Percentiles rank a stretch among this genome's conserved stretches.
Evolutionary conservation across 2,113 vertebrate genomes (phyloP).

Genomic region (Elephantulus edwardii): DNA sequence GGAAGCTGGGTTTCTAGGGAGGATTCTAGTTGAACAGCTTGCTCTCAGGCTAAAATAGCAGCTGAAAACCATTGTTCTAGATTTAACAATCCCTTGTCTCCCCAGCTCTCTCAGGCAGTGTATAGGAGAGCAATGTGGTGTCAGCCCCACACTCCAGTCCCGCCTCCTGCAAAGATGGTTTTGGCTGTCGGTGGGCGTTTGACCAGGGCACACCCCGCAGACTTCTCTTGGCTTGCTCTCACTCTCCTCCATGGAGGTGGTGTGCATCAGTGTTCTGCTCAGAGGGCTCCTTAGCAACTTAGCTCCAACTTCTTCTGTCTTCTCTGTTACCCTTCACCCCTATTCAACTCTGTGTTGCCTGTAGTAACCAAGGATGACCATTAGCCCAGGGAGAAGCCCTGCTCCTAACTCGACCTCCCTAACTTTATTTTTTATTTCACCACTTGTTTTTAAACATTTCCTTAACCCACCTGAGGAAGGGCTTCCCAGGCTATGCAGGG

Average conservation of each 20-base stretch:
- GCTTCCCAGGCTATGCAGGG: neutral
- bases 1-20: neutral
- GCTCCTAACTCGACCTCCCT: neutral
- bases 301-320: neutral
- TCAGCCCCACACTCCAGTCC: accelerated
- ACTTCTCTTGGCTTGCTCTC: neutral
- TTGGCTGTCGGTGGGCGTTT: neutral
- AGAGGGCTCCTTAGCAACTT: neutral
- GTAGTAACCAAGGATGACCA: neutral
- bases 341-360: neutral
- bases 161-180: neutral
- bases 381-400: neutral
- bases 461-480: neutral
- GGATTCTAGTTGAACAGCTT: neutral
- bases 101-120: neutral
- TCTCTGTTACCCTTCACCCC: neutral
- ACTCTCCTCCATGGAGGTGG: neutral
- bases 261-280: neutral
- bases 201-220: neutral
- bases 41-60: neutral
- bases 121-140: neutral
- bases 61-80: neutral
- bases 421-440: neutral
- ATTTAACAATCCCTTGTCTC: neutral
- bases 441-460: neutral